phyloP scores from a whole-genome alignment of 37 sponge, comb jelly and placozoan species.

The Axinella damicornis region DNA sequence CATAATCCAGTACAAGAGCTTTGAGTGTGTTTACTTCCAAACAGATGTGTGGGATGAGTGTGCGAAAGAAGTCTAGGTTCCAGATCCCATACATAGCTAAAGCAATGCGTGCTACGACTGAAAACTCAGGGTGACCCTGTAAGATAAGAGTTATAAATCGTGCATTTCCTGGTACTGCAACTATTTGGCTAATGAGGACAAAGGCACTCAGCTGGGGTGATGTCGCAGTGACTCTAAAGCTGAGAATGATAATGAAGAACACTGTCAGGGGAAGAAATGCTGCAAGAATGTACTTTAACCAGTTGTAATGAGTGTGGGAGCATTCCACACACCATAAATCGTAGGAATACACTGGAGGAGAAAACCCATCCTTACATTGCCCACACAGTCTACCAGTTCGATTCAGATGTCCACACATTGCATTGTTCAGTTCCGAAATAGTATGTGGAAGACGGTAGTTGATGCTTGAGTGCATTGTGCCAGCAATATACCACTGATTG shows the following conservation, averaged over 20 bases:
- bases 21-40: not conserved
- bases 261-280: conserved; percentile 48
- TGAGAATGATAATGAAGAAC: conserved; percentile 14
- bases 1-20: not conserved
- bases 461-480: too few relatives aligned
- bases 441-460: too few relatives aligned
- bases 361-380: conserved; percentile 21
- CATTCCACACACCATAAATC: conserved; percentile 21
- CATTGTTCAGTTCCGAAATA: not conserved
- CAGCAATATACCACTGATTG: too few relatives aligned
- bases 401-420: conserved; percentile 2
- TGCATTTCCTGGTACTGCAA: not conserved
- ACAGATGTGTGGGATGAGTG: not conserved
- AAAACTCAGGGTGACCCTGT: not conserved
- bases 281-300: not conserved
- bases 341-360: conserved; percentile 39
- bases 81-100: not conserved
- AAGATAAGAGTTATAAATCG: not conserved
- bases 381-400: conserved; percentile 39
- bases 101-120: not conserved
- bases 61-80: not conserved
- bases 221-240: conserved; percentile 8
- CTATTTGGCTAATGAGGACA: not conserved
- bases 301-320: not conserved
- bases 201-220: conserved; percentile 14